phyloP scores from a whole-genome alignment of 2,797 vertebrate species.

The Xyrichtys novacula region DNA sequence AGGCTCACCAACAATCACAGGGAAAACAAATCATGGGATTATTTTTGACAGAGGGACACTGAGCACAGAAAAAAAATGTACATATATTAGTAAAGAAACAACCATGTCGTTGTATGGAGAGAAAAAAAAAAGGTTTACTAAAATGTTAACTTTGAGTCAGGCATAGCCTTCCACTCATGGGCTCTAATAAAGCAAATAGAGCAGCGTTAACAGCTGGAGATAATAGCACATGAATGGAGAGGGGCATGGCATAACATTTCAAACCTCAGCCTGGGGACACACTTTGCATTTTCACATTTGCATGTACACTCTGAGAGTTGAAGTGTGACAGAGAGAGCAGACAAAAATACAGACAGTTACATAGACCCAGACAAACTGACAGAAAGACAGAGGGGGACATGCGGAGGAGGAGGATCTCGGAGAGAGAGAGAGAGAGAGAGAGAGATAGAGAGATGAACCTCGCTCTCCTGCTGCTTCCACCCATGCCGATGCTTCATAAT shows the following conservation, averaged over 20 bases:
- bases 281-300: conserved; percentile 49
- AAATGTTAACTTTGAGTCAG: conserved; percentile 35
- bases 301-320: conserved; percentile 23
- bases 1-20: conserved; percentile 17
- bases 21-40: conserved; percentile 34
- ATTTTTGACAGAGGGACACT: conserved; percentile 10
- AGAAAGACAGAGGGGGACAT: conserved; percentile 65
- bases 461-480: conserved; percentile 77
- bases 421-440: conserved; percentile 33
- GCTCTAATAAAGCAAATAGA: conserved; percentile 39
- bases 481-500: conserved; percentile 74
- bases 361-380: conserved; percentile 63
- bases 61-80: conserved; percentile 1
- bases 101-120: conserved; percentile 5
- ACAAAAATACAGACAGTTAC: conserved; percentile 48
- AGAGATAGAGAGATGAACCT: conserved; percentile 55
- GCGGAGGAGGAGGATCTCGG: conserved; percentile 76
- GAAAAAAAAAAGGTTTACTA: conserved; percentile 24
- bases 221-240: conserved; percentile 16
- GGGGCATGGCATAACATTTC: conserved; percentile 31
- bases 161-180: conserved; percentile 16
- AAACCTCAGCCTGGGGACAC: conserved; percentile 29
- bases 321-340: conserved; percentile 33
- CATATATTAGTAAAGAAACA: conserved; percentile 16
- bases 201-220: conserved; percentile 43